Evolutionary conservation across 2,888 invertebrate genomes (phyloP), one percentile per base, ranked within the genome.

Genomic region (Archips xylosteana): DNA sequence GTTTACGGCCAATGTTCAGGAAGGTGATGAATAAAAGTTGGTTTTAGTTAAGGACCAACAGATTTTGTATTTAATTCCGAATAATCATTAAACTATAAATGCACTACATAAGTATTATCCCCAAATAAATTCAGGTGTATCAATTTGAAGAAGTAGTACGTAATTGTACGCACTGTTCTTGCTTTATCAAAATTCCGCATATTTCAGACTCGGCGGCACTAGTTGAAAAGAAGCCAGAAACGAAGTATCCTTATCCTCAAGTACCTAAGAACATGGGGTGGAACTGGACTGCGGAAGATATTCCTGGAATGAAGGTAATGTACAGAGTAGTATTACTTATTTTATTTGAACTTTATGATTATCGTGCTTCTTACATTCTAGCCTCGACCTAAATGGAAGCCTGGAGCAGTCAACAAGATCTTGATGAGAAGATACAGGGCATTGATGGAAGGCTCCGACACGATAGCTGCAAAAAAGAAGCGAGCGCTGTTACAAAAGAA

Each of bases 181-280:
- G 1, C 9, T 0, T 12, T 45, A 45, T 10, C 9, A 45, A 45
- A 39, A 1, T 45, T 45, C n/a, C n/a, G 0, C 2, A 49, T 70
- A 67, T 85, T 87, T 71, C 78, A 89, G 89, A 77, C 15, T 70
- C 80, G 65, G 71, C 79, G 63, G 72, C 74, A 2, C 73, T 74
- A 10, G 77, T 81, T 71, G 85, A 85, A 74, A 88, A 87, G 67
- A 86, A 81, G 71, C 80, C 81, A 3, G 84, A 85, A 66, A 32
- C 71, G 5, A 89, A 85, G 70, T 89, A 90, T 75, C 87, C 87
- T 0, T 91, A 92, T 75, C 92, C 92, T 2, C 76, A 84, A 0
- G 94, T 94, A 8, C 94, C 94, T 0, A 87, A 86, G 74, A 72
- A 88, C 68, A 94, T 92, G 94, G 94, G 94, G 1, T 94, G 94